Conservation (phyloP, 2,888 invertebrate genomes). For the Spodoptera picta region DNA sequence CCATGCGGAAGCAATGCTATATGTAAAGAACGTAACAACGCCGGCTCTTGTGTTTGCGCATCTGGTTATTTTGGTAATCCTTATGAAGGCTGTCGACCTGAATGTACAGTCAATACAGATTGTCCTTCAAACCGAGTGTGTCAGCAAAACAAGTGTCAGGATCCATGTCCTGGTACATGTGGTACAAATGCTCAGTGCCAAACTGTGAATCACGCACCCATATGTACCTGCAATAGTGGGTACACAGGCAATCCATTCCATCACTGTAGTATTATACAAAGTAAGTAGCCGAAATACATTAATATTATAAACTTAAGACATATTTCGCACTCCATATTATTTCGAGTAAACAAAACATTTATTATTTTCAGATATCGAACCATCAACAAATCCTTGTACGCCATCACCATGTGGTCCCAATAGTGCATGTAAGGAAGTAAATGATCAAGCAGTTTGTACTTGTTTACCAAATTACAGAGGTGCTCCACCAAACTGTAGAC, state of each 20-base stretch:
- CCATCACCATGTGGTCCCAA: constrained; percentile 95
- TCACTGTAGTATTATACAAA: constrained; percentile 71
- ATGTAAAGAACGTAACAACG: constrained; percentile 91
- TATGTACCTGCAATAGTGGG: constrained; percentile 91
- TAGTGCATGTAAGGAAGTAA: constrained; percentile 92
- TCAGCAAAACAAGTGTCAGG: constrained; percentile 92
- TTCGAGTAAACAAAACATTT: neutral
- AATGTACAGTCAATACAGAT: constrained; percentile 92
- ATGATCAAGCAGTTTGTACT: constrained; percentile 92
- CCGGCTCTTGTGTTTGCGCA: constrained; percentile 92
- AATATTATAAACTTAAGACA: neutral
- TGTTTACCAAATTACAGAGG: constrained; percentile 91
- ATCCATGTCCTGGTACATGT: constrained; percentile 93
- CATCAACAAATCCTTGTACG: constrained; percentile 89
- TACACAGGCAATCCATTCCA: constrained; percentile 90
- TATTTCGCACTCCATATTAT: neutral
- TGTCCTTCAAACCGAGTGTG: constrained; percentile 92
- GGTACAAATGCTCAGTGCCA: constrained; percentile 92
- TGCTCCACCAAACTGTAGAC: constrained; percentile 91
- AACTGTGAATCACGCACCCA: constrained; percentile 92
- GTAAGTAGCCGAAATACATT: constrained; percentile 63
- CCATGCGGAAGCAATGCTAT: constrained; percentile 93
- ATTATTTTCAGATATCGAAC: constrained; percentile 71
- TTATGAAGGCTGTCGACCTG: constrained; percentile 92
- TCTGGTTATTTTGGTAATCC: constrained; percentile 90